Evolutionary conservation across 2,888 invertebrate genomes (phyloP).

Genomic region (Tinea pellionella): DNA sequence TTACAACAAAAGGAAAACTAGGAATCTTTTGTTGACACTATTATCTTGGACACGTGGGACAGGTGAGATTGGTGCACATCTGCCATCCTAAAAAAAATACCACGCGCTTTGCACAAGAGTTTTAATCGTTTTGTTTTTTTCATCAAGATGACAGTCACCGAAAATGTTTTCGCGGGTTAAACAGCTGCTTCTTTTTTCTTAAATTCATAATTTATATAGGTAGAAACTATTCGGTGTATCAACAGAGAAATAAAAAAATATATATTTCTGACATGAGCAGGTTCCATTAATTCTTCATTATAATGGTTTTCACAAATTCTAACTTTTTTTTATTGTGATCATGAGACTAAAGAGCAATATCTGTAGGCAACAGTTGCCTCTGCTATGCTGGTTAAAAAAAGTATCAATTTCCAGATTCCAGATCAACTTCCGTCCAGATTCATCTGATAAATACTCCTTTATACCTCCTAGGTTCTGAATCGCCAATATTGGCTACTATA

Average conservation of each 20-base stretch:
- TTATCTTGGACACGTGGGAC: conserved; percentile 63
- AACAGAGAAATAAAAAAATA: too few relatives aligned
- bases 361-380: too few relatives aligned
- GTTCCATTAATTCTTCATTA: too few relatives aligned
- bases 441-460: too few relatives aligned
- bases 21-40: conserved; percentile 43
- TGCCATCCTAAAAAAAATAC: conserved; percentile 41
- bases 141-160: conserved; percentile 48
- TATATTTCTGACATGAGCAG: too few relatives aligned
- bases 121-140: conserved; percentile 51
- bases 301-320: not conserved
- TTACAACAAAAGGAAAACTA: conserved; percentile 41
- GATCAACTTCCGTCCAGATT: too few relatives aligned
- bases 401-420: too few relatives aligned
- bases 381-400: too few relatives aligned
- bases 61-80: conserved; percentile 61
- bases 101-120: conserved; percentile 62
- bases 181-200: conserved; percentile 32
- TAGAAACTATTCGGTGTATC: not conserved
- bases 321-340: not conserved
- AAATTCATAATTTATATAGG: conserved; percentile 10
- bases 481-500: too few relatives aligned
- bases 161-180: conserved; percentile 39
- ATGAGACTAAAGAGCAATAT: too few relatives aligned
- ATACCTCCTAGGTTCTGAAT: too few relatives aligned